Base-by-base conservation (phyloP, 2,797 vertebrate species). In the Microhierax caerulescens region DNA sequence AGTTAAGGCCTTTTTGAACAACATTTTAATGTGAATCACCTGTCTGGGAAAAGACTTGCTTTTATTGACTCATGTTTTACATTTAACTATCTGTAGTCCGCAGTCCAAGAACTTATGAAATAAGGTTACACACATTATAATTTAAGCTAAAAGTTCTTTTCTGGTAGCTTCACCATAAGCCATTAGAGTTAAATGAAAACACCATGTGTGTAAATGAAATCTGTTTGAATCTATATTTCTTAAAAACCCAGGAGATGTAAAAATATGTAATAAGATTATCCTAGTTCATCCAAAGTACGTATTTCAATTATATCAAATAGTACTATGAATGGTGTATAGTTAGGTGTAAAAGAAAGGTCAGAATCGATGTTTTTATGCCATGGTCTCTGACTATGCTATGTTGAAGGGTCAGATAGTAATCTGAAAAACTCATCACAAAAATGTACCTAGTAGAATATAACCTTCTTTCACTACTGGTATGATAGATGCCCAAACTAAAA, bases 321-420 rank as follows among this genome's bases (percentile, higher is more conserved):
- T 48, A 36, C 47, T 75, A 41, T 13, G 45, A 9, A 1, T 41
- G 39, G 30, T 36, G 50, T 67, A 57, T 13, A 67, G 30, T 24
- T 50, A 41, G 34, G 53, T 76, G 36, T 79, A 87, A 92, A 93
- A 88, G 53, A 88, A 95, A 95, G 67, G 48, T 90, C 81, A 89
- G 54, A 68, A 53, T 13, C 75, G 32, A 82, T 79, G 50, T 2
- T 30, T 85, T 83, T 72, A 34, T 47, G 57, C 19, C 10, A n/a
- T 45, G 75, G 47, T 54, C 34, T 60, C 48, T 53, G 82, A 59
- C 45, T 50, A 7, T 30, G 41, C n/a, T 76, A 8, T 72, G 60
- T 15, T 54, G 48, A 67, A 84, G 19, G 23, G 28, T 73, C 34
- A 89, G 43, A 47, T 13, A 73, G 28, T 21, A 70, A 63, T 25